These are phyloP conservation scores for Epinotia nisella DNA, from an alignment of 2,888 invertebrate species.

Conservation along the genomic window DNA sequence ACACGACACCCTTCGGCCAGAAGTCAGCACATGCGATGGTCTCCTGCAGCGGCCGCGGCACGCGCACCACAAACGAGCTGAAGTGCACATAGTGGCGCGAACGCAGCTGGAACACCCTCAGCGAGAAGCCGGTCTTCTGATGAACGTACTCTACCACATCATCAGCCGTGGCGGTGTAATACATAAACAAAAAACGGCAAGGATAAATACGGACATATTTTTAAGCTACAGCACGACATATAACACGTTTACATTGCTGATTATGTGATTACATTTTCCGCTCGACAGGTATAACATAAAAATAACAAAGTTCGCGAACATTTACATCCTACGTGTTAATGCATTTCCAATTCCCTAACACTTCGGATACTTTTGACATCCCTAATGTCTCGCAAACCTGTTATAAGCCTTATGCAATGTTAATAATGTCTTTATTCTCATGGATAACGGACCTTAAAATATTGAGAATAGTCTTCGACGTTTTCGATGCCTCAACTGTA, in stretches of 20 bases:
- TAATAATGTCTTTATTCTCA: constrained; percentile 7
- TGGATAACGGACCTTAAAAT: background rate
- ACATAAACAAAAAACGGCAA: no score
- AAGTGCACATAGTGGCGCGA: no score
- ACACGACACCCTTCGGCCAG: no score
- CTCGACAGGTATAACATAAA: background rate
- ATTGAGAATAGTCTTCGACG: background rate
- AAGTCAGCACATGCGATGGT: no score
- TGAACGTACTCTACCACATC: no score
- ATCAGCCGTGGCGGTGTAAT: no score
- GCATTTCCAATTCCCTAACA: constrained; percentile 8
- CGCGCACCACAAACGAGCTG: no score
- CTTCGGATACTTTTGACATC: background rate
- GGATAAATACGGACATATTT: no score
- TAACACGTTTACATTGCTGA: background rate
- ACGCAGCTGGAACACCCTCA: no score
- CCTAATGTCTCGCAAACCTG: background rate
- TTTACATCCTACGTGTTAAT: constrained; percentile 9
- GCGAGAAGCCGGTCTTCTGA: no score
- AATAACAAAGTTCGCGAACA: constrained; percentile 6
- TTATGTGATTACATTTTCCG: background rate
- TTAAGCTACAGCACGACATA: background rate
- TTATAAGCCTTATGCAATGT: background rate
- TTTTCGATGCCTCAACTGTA: background rate
- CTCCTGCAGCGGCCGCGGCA: no score